A percentile compares a stretch with the other conserved stretches of the same genome.
These are phyloP conservation scores for Paralinhomoeus sp. DNA, from an alignment of 2,888 invertebrate genomes.

Conservation along the genomic window DNA sequence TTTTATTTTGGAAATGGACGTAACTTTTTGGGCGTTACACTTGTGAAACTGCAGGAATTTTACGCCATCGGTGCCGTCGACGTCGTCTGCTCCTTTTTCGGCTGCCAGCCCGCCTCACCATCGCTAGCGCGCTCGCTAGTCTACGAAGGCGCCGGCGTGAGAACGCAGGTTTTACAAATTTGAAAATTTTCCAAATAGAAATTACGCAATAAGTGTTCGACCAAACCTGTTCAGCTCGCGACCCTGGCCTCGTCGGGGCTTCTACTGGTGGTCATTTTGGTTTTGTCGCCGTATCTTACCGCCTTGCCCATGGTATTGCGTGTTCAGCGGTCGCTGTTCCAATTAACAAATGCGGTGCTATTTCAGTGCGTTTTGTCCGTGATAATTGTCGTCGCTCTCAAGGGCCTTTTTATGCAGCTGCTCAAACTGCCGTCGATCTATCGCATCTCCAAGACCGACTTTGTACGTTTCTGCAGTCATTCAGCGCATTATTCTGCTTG, in stretches of 20 bases:
- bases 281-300: too few relatives aligned
- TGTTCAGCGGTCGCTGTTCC: too few relatives aligned
- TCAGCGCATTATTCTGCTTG: too few relatives aligned
- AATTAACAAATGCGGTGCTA: too few relatives aligned
- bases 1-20: too few relatives aligned
- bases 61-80: constrained; percentile 40
- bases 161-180: constrained; percentile 50
- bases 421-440: constrained; percentile 45
- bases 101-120: constrained; percentile 29
- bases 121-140: constrained; percentile 37
- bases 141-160: constrained; percentile 60
- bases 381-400: constrained; percentile 28
- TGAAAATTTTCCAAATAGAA: too few relatives aligned
- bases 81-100: constrained; percentile 37
- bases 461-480: constrained; percentile 25
- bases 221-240: too few relatives aligned
- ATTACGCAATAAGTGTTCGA: too few relatives aligned
- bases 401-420: constrained; percentile 38
- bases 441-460: constrained; percentile 52
- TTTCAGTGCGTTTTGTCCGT: constrained; percentile 23
- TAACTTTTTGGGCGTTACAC: too few relatives aligned
- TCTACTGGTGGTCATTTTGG: too few relatives aligned
- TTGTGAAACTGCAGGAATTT: constrained; percentile 21
- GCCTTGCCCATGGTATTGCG: too few relatives aligned
- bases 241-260: too few relatives aligned